Conservation (phyloP, 2,888 invertebrate genomes). For the Xylophagus ater region DNA sequence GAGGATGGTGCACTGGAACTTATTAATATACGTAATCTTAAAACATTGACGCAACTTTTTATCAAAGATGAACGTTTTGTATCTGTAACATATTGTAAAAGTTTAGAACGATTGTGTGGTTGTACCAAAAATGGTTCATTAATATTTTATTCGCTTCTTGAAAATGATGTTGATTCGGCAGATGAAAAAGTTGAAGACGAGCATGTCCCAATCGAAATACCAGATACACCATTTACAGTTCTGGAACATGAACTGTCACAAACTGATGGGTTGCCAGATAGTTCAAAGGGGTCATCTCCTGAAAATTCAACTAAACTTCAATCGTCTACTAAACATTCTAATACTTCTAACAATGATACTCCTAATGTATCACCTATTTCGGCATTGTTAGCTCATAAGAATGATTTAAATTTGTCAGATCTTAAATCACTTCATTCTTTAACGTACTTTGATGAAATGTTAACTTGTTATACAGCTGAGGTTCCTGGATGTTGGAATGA, state of each 20-base stretch:
- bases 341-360: no score
- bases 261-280: constrained; percentile 31
- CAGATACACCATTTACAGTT: constrained; percentile 14
- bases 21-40: constrained; percentile 58
- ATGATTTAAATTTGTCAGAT: constrained; percentile 46
- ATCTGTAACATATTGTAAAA: constrained; percentile 76
- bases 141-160: constrained; percentile 69
- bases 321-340: no score
- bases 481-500: constrained; percentile 92
- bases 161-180: constrained; percentile 57
- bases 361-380: constrained; percentile 22
- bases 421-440: constrained; percentile 59
- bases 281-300: no score
- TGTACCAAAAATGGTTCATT: constrained; percentile 70
- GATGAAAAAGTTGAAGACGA: constrained; percentile 61
- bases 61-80: constrained; percentile 62
- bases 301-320: no score
- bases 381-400: constrained; percentile 46
- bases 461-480: constrained; percentile 63
- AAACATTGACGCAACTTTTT: constrained; percentile 54
- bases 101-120: constrained; percentile 76
- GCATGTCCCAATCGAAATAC: constrained; percentile 23
- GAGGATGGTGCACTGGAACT: constrained; percentile 63
- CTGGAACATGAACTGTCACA: constrained; percentile 25
- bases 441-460: constrained; percentile 58